phyloP scores from a whole-genome alignment of 2,888 invertebrate species.

The Agrenia bidenticulata region DNA sequence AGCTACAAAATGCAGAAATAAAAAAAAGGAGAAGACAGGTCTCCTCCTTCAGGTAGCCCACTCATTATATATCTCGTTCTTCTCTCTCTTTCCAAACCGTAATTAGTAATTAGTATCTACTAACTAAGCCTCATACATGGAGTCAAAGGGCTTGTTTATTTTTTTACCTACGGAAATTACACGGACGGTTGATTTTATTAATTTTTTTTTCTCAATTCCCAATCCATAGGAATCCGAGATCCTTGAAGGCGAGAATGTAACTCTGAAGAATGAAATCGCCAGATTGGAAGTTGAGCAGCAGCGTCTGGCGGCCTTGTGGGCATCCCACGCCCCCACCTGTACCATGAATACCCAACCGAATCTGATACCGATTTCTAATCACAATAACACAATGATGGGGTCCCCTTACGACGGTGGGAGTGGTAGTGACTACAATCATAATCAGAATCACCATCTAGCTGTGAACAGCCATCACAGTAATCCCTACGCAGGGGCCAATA shows the following conservation, averaged over 20 bases:
- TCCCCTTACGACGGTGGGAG: not conserved
- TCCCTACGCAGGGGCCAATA: not conserved
- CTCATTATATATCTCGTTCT: too few relatives aligned
- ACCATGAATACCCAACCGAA: not conserved
- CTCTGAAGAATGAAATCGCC: constrained; percentile 79
- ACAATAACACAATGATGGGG: constrained; percentile 3
- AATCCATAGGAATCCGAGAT: constrained; percentile 71
- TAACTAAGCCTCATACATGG: too few relatives aligned
- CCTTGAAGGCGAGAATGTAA: constrained; percentile 79
- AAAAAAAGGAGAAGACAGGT: constrained; percentile 85
- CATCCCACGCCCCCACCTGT: constrained; percentile 72
- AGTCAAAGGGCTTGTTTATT: too few relatives aligned
- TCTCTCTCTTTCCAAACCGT: too few relatives aligned
- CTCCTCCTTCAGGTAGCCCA: constrained; percentile 68
- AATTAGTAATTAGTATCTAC: too few relatives aligned
- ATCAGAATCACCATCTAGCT: constrained; percentile 1
- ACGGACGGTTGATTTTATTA: too few relatives aligned
- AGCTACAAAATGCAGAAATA: constrained; percentile 89
- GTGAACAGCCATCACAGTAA: not conserved
- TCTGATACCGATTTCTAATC: not conserved
- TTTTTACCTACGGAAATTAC: too few relatives aligned
- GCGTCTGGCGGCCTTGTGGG: constrained; percentile 75
- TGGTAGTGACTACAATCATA: not conserved
- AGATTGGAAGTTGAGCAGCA: constrained; percentile 76
- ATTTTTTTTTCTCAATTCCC: too few relatives aligned